Evolutionary conservation across 1,140 invertebrate genomes (phyloP).

Genomic region (Leptopilina clavipes): DNA sequence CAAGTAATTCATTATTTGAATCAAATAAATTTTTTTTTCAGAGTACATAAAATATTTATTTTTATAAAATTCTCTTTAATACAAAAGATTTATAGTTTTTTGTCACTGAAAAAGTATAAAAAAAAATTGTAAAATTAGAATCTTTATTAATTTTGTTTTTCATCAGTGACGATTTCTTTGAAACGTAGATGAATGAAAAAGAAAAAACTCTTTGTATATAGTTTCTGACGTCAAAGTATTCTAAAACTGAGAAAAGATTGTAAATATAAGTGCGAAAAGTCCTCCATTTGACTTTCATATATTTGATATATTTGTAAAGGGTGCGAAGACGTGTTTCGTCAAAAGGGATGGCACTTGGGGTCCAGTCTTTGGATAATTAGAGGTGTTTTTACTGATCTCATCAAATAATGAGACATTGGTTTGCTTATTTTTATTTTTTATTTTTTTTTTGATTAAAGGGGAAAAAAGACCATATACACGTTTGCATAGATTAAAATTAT

Average conservation of each 20-base stretch:
- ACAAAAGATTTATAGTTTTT: too few relatives aligned
- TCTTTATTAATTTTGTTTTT: neutral
- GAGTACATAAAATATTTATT: too few relatives aligned
- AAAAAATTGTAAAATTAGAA: neutral
- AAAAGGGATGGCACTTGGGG: neutral
- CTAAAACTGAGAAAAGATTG: neutral
- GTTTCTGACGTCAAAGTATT: conserved; percentile 9
- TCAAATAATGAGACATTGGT: conserved; percentile 25
- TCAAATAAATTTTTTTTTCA: too few relatives aligned
- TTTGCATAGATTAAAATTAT: conserved; percentile 26
- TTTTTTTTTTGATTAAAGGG: conserved; percentile 32
- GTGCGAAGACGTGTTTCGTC: neutral
- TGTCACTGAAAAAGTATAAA: too few relatives aligned
- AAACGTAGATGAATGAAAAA: neutral
- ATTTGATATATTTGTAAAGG: too few relatives aligned
- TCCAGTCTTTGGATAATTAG: conserved; percentile 7
- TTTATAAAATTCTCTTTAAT: too few relatives aligned
- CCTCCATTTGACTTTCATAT: conserved; percentile 5
- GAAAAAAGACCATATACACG: neutral
- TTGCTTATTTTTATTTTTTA: too few relatives aligned
- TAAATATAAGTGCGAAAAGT: conserved; percentile 4
- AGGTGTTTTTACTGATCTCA: neutral
- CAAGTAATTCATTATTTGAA: too few relatives aligned
- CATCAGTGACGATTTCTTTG: neutral
- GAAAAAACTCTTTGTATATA: neutral